Conservation (phyloP, 2,113 vertebrate genomes). For the Hydrolagus affinis region DNA sequence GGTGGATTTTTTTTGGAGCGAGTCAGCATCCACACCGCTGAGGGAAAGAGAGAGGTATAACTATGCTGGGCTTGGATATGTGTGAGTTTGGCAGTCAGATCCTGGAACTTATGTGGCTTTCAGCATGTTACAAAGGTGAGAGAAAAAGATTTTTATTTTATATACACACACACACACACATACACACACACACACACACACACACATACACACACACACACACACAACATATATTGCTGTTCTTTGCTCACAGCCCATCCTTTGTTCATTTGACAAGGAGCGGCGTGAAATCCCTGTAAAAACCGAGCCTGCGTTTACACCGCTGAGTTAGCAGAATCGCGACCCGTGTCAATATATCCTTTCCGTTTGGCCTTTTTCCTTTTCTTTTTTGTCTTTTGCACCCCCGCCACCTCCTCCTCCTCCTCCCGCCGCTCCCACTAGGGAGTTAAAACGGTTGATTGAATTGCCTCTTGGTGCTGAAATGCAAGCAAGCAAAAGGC, state of each 20-base stretch:
- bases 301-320: neutral
- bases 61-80: constrained; percentile 73
- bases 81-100: constrained; percentile 73
- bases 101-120: constrained; percentile 77
- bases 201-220: no score
- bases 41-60: constrained; percentile 39
- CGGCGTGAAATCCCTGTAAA: constrained; percentile 4
- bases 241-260: constrained; percentile 18
- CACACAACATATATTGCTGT: constrained; percentile 11
- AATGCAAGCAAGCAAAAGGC: neutral
- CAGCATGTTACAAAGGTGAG: constrained; percentile 76
- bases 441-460: neutral
- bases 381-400: no score
- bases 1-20: constrained; percentile 38
- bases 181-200: no score
- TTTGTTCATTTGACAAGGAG: constrained; percentile 14
- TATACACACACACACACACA: no score
- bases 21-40: constrained; percentile 36
- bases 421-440: no score
- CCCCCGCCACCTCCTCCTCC: no score
- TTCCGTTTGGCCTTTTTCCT: neutral
- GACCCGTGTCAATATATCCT: constrained; percentile 3
- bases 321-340: constrained; percentile 13
- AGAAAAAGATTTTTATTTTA: neutral
- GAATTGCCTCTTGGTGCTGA: neutral